Percentiles rank a stretch among this genome's conserved stretches.
These are phyloP conservation scores for Pristionchus maxplancki DNA, from an alignment of 2,888 invertebrate species.

Conservation along the genomic window DNA sequence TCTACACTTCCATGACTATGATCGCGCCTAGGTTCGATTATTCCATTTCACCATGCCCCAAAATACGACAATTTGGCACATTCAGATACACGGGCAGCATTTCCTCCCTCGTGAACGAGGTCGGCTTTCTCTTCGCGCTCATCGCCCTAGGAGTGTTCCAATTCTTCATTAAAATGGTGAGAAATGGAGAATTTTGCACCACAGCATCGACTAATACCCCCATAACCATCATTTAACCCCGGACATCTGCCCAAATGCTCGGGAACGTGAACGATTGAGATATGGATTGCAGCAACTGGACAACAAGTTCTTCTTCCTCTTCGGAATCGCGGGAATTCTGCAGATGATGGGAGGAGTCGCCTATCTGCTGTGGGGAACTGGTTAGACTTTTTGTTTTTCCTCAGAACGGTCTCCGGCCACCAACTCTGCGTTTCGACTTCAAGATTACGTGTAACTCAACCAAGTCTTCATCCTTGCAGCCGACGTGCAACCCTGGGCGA, in stretches of 20 bases:
- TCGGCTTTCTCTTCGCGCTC: background rate
- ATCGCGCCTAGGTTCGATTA: conserved; percentile 31
- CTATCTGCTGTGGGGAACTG: conserved; percentile 40
- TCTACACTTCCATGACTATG: conserved; percentile 48
- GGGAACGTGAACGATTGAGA: background rate
- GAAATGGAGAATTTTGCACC: background rate
- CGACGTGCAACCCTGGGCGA: conserved; percentile 24
- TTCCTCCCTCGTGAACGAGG: background rate
- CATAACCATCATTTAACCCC: no score
- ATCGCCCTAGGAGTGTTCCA: background rate
- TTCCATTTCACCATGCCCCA: no score
- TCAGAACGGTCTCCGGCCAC: no score
- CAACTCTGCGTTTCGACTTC: no score
- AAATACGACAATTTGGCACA: background rate
- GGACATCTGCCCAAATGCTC: no score
- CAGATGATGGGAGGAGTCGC: conserved; percentile 3
- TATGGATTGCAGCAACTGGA: background rate
- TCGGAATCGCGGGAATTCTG: conserved; percentile 10
- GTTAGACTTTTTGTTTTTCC: background rate
- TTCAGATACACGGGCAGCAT: conserved; percentile 41
- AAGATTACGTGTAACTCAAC: no score
- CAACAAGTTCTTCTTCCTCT: conserved; percentile 16
- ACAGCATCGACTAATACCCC: no score
- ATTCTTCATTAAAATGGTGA: background rate
- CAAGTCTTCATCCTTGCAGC: background rate